Base-by-base conservation (phyloP, 2,888 invertebrate species). In the Aquatica leii region DNA sequence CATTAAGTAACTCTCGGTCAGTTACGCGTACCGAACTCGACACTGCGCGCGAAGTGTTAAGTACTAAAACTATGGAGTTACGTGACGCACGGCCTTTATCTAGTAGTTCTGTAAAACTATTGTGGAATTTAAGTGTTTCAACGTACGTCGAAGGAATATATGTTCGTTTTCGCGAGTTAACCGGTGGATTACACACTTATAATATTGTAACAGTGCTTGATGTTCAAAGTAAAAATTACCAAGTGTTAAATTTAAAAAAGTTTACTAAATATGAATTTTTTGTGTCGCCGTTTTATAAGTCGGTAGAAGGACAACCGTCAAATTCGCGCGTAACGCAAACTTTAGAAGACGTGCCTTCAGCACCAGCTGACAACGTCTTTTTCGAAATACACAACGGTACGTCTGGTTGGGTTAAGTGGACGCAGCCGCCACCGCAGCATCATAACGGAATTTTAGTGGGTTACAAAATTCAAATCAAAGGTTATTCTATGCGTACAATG, bases 251-350 rank as follows among this genome's bases (percentile, higher is more conserved):
- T 74, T 84, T 97, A 71, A 86, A 90, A 74, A 94, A 95, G 70
- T 93, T 89, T 80, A 92, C 93, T 62, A 90, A 91, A 79, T 97
- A 97, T 80, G 95, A 96, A 82, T 91, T 97, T 73, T 95, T 97
- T 81, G 88, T 97, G 71, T 91, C 93, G 75, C 96, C 97, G 6
- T 97, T 94, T 83, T 94, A 91, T 81, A 91, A 91, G 78, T 87
- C 90, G 51, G 87, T 95, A 66, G 90, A 97, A 80, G 97, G 97
- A 2, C 93, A 93, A 78, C 96, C 97, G 48, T 96, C 96, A 63
- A 98, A 97, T 83, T 91, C 94, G 35, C 90, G 91, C 78, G 86
- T 90, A 48, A 92, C 92, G 43, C 89, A 90, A 71, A 97, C 97
- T 6, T 86, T 92, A 65, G 95, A 97, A 84, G 97, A 96, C 80